Evolutionary conservation across 2,113 vertebrate genomes (phyloP).

Genomic region (Aspidoscelis tigris): DNA sequence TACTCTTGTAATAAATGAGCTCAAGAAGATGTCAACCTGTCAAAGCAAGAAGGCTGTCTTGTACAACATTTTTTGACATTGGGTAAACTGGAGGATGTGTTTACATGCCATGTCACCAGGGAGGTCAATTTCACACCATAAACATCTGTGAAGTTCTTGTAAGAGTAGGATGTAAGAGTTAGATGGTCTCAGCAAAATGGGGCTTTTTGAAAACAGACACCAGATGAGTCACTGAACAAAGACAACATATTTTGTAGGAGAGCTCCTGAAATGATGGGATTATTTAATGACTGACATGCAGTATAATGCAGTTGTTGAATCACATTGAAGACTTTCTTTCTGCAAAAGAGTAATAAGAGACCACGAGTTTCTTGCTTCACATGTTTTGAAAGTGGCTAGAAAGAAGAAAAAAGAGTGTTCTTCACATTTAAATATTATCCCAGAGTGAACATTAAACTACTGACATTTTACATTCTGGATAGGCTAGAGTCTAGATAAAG

Average conservation of each 20-base stretch:
- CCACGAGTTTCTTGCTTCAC: slow-evolving; percentile 8
- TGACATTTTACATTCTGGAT: slow-evolving; percentile 31
- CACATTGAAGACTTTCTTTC: neutral
- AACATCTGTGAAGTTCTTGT: neutral
- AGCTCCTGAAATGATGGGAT: neutral
- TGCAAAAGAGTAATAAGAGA: slow-evolving; percentile 27
- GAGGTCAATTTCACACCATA: too few relatives aligned
- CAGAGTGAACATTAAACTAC: slow-evolving; percentile 46
- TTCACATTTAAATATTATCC: slow-evolving; percentile 33
- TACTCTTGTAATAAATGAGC: neutral
- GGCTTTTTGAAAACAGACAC: neutral
- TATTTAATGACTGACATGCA: neutral
- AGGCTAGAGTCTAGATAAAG: slow-evolving; percentile 24
- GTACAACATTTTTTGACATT: too few relatives aligned
- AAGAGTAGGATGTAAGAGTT: neutral
- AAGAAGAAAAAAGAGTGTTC: slow-evolving; percentile 29
- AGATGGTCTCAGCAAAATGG: neutral
- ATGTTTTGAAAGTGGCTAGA: slow-evolving; percentile 23
- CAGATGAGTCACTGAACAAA: neutral
- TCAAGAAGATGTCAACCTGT: neutral
- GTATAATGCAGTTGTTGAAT: neutral
- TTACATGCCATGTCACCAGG: neutral
- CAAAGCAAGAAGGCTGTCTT: neutral
- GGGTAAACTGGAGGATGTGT: neutral
- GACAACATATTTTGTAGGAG: neutral